A percentile compares a stretch with the other conserved stretches of the same genome.
Evolutionary conservation across 1,140 invertebrate genomes (phyloP).

Genomic region (Drosophila jambulina): DNA sequence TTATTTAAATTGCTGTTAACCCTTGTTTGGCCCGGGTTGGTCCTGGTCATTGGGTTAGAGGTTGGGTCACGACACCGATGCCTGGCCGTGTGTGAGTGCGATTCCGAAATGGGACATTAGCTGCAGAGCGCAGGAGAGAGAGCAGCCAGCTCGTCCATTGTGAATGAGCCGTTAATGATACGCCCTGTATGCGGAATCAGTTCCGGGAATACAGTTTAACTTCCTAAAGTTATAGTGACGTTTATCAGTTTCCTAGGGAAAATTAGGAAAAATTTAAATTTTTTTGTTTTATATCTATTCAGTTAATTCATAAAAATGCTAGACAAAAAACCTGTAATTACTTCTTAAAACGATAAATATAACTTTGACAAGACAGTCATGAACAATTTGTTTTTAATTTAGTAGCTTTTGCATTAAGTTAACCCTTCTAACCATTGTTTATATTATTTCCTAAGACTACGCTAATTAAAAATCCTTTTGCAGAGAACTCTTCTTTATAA

Average conservation of each 20-base stretch:
- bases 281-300: no score
- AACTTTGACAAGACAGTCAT: neutral
- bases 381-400: neutral
- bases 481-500: neutral
- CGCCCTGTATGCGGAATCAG: neutral
- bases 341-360: neutral
- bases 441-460: no score
- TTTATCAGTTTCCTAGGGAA: no score
- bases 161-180: constrained; percentile 52
- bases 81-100: constrained; percentile 39
- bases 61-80: constrained; percentile 71
- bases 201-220: neutral
- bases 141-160: constrained; percentile 36
- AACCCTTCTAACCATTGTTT: no score
- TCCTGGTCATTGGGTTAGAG: constrained; percentile 71
- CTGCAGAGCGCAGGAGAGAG: neutral
- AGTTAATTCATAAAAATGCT: neutral
- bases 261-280: neutral
- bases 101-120: constrained; percentile 77
- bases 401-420: neutral
- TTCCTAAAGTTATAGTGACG: neutral
- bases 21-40: constrained; percentile 60
- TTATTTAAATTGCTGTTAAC: constrained; percentile 82
- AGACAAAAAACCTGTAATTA: neutral
- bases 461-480: no score